Evolutionary conservation across 2,797 vertebrate species (phyloP).

Genomic region (Eulemur albifrons): DNA sequence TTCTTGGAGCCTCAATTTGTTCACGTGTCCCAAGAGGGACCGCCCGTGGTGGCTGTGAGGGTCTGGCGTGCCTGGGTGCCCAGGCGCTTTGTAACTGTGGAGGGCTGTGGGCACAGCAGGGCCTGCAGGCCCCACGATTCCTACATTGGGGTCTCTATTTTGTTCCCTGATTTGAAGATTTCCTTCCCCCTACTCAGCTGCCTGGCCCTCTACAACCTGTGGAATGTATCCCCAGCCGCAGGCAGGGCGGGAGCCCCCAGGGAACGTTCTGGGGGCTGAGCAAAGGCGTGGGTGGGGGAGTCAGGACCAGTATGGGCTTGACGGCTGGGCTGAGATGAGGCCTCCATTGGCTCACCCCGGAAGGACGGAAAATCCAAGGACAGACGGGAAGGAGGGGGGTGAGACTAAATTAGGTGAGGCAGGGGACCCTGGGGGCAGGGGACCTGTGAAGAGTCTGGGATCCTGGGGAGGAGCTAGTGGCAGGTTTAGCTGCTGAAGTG

Average conservation of each 20-base stretch:
- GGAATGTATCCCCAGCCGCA: neutral
- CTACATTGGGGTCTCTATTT: neutral
- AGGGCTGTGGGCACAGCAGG: neutral
- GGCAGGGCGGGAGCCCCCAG: neutral
- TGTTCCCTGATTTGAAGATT: neutral
- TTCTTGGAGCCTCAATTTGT: neutral
- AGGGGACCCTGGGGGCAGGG: neutral
- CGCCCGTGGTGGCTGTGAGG: too few relatives aligned
- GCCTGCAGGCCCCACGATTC: neutral
- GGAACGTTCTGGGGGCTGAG: too few relatives aligned
- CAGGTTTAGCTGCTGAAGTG: neutral
- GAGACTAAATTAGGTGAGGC: neutral
- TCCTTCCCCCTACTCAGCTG: neutral
- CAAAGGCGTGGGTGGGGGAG: accelerated
- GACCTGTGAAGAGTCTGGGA: neutral
- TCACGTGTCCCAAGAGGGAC: neutral
- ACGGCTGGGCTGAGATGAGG: neutral
- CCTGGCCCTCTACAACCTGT: accelerated
- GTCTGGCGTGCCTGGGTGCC: neutral
- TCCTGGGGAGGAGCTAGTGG: neutral
- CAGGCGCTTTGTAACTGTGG: neutral
- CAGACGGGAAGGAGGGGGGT: neutral
- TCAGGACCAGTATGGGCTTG: neutral
- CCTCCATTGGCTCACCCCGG: neutral
- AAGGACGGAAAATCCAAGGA: neutral